Evolutionary conservation across 2,797 vertebrate species (phyloP), one percentile per base, ranked within the genome.

Genomic region (Enteromius mattozi): DNA sequence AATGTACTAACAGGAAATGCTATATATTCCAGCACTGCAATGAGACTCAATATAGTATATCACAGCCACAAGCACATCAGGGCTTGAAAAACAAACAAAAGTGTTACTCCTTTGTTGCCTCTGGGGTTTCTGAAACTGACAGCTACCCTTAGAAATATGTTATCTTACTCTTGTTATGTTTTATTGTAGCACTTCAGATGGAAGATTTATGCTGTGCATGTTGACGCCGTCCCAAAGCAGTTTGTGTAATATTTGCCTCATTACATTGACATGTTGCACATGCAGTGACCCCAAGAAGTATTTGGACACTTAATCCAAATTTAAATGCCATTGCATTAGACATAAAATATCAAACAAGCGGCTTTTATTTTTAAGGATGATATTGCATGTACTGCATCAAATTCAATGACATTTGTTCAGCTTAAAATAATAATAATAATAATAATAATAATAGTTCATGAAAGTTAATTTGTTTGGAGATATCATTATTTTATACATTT

Each of bases 1-100:
- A 5, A 77, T 65, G 33, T 83, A 33, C 47, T 68, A 83, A 70
- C 35, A 83, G 37, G 49, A 83, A 83, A 83, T 59, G 24, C 12
- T 30, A 77, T 16, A 83, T 12, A 82, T 54, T 30, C 40, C 33
- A 45, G 30, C 61, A 33, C 4, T 24, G 56, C 21, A 17, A 21
- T 49, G 45, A 74, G 7, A 49, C 47, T 45, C 30, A 13, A 68
- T n/a, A 37, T 12, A 45, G 19, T 42, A 19, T 63, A n/a, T n/a
- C 8, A 33, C 24, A 21, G 0, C 74, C 51, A 76, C 21, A 40
- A 79, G 19, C 24, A 33, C 19, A 47, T 10, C 3, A 33, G 71
- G 2, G 45, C 16, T 47, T 14, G 42, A 47, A 61, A 61, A 72
- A n/a, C 5, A 82, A 63, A 74, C 27, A 75, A 24, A 47, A 3